A percentile compares a stretch with the other conserved stretches of the same genome.
Evolutionary conservation across 2,888 invertebrate genomes (phyloP).

Genomic region (Leptinotarsa haldemani): DNA sequence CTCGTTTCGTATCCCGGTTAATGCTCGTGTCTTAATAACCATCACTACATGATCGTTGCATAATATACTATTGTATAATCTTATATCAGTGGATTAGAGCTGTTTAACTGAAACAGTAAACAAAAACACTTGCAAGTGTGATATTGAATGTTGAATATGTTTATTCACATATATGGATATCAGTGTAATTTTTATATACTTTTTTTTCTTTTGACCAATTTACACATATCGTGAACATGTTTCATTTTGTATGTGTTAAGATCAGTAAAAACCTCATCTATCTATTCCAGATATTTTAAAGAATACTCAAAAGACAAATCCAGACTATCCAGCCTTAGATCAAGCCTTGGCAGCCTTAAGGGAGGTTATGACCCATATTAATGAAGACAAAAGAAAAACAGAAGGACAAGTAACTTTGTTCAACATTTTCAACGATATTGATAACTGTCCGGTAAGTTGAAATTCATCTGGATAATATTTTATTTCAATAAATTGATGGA

Average conservation of each 20-base stretch:
- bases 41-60: too few species aligned
- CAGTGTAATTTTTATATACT: background rate
- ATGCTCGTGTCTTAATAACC: too few species aligned
- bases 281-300: slow-evolving; percentile 85
- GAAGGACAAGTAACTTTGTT: slow-evolving; percentile 97
- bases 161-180: too few species aligned
- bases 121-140: too few species aligned
- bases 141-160: too few species aligned
- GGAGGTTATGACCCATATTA: slow-evolving; percentile 95
- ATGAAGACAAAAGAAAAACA: slow-evolving; percentile 96
- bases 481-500: too few species aligned
- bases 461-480: background rate
- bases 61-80: too few species aligned
- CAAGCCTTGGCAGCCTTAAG: slow-evolving; percentile 88
- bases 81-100: too few species aligned
- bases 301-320: slow-evolving; percentile 87
- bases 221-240: background rate
- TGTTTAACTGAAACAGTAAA: too few species aligned
- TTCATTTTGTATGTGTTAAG: background rate
- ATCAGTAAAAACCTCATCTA: background rate
- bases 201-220: background rate
- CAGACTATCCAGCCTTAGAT: slow-evolving; percentile 87
- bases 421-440: slow-evolving; percentile 97
- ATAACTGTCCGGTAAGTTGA: slow-evolving; percentile 88
- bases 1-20: too few species aligned